phyloP scores from a whole-genome alignment of 2,797 vertebrate genomes.

The Dermochelys coriacea region DNA sequence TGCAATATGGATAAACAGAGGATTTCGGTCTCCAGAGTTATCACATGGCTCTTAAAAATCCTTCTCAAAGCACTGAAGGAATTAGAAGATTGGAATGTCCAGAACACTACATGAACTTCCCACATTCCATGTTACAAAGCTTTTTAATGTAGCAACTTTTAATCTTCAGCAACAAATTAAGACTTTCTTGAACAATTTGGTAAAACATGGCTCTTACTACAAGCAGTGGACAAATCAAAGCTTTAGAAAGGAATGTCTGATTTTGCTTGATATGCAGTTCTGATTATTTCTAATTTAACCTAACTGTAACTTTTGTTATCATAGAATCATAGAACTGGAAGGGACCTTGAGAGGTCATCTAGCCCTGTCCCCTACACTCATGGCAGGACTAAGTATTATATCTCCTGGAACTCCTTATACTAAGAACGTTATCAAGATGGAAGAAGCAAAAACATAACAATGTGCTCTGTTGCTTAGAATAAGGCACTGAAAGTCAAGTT shows the following conservation, averaged over 20 bases:
- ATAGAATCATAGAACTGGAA: too few species aligned
- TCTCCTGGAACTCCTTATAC: not conserved
- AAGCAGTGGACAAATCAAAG: constrained; percentile 31
- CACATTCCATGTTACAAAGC: not conserved
- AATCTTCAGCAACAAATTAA: constrained; percentile 33
- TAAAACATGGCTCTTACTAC: not conserved
- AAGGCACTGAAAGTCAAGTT: not conserved
- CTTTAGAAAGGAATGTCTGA: not conserved
- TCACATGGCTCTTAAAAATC: not conserved
- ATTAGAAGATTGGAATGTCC: constrained; percentile 1
- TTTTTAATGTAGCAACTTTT: constrained; percentile 6
- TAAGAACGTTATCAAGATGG: not conserved
- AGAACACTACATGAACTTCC: not conserved
- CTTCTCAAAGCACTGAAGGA: constrained; percentile 10
- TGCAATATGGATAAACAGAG: constrained; percentile 21
- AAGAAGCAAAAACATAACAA: not conserved
- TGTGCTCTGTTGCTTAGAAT: not conserved
- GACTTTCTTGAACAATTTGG: constrained; percentile 25
- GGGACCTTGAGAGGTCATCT: too few species aligned
- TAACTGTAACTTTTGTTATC: constrained; percentile 2
- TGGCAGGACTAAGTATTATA: too few species aligned
- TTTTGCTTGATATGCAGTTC: not conserved
- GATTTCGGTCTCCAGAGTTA: not conserved
- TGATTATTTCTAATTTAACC: not conserved
- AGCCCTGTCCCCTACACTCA: too few species aligned